A percentile compares a stretch with the other conserved stretches of the same genome.
These are phyloP conservation scores for Plectrocnemia conspersa DNA, from an alignment of 1,140 invertebrate species.

Conservation along the genomic window DNA sequence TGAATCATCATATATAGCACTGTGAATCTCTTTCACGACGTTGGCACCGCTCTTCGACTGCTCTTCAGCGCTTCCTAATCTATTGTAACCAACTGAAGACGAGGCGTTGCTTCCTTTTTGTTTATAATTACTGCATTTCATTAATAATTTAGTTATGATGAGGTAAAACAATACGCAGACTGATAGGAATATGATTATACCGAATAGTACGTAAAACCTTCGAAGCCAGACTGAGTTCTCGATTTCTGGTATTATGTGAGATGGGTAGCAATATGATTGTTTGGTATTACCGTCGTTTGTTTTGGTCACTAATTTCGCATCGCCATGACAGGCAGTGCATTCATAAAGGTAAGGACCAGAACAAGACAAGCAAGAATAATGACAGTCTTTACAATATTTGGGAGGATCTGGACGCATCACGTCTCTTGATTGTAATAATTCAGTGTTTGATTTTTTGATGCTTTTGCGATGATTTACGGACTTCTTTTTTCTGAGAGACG, in stretches of 20 bases:
- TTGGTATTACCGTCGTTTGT: constrained; percentile 19
- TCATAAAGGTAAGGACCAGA: constrained; percentile 54
- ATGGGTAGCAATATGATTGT: constrained; percentile 45
- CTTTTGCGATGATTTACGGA: neutral
- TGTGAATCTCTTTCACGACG: constrained; percentile 26
- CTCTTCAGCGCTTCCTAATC: constrained; percentile 19
- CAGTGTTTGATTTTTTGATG: neutral
- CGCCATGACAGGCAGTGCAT: constrained; percentile 52
- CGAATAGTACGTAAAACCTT: constrained; percentile 37
- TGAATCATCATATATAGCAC: constrained; percentile 23
- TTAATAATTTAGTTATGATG: constrained; percentile 18
- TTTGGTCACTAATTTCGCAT: constrained; percentile 43
- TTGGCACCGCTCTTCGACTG: constrained; percentile 11
- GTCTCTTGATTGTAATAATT: too few species aligned
- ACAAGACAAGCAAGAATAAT: constrained; percentile 57
- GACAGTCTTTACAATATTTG: constrained; percentile 44
- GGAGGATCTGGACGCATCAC: constrained; percentile 27
- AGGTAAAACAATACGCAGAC: constrained; percentile 22
- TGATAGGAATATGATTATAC: constrained; percentile 29
- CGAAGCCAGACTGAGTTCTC: constrained; percentile 39
- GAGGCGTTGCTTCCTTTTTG: neutral
- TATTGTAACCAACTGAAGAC: constrained; percentile 23
- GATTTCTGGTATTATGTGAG: constrained; percentile 37
- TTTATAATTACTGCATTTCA: neutral
- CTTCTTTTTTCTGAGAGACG: neutral